Percentiles rank a stretch among this genome's conserved stretches.
phyloP scores from a whole-genome alignment of 1,140 invertebrate species.

The Ceratosolen fusciceps region DNA sequence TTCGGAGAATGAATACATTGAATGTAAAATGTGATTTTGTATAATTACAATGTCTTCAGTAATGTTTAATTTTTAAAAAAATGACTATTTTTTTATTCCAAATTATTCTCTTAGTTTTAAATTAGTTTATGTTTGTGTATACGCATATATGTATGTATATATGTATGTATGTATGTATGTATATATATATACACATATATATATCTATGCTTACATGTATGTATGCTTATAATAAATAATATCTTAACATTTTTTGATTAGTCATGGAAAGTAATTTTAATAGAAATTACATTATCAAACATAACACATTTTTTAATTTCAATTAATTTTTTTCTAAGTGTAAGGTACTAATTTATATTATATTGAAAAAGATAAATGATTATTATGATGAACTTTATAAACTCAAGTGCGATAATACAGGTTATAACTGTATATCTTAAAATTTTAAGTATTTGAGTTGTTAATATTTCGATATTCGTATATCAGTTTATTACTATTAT shows the following conservation, averaged over 20 bases:
- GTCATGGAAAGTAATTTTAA: not conserved
- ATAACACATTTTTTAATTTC: not conserved
- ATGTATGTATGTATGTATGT: too few species aligned
- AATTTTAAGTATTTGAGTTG: constrained; percentile 34
- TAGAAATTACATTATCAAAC: not conserved
- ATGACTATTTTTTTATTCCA: constrained; percentile 24
- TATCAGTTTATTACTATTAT: constrained; percentile 29
- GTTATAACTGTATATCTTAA: constrained; percentile 36
- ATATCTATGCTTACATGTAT: too few species aligned
- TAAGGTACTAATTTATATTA: constrained; percentile 22
- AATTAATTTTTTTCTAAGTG: constrained; percentile 20
- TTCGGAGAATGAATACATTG: not conserved
- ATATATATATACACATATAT: too few species aligned
- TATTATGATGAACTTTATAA: constrained; percentile 12
- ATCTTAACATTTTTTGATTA: not conserved
- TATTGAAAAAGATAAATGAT: constrained; percentile 5
- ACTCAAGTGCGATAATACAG: constrained; percentile 24
- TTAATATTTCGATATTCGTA: constrained; percentile 39
- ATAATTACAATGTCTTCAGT: not conserved
- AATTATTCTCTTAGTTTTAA: constrained; percentile 12
- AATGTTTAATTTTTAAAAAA: constrained; percentile 30
- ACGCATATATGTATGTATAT: too few species aligned
- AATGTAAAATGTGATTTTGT: not conserved
- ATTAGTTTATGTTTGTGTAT: not conserved
- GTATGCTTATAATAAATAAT: not conserved